Evolutionary conservation across 2,797 vertebrate species (phyloP).

Genomic region (Ceryle rudis): DNA sequence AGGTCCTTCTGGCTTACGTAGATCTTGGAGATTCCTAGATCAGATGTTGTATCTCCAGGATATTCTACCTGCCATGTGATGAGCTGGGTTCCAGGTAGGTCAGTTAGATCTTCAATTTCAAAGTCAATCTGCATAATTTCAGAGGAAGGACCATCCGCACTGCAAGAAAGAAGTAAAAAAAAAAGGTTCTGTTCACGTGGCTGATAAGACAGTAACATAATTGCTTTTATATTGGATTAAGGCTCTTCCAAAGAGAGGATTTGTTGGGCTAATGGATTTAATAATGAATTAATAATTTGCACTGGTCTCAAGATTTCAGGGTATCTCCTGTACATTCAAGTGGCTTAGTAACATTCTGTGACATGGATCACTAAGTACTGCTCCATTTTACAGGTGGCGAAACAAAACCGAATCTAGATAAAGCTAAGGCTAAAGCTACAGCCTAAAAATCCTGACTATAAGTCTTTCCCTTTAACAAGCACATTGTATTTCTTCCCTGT

Average conservation of each 20-base stretch:
- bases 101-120: slow-evolving; percentile 86
- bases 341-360: neutral
- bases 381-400: neutral
- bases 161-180: slow-evolving; percentile 32
- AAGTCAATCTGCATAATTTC: slow-evolving; percentile 95
- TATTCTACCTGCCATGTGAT: slow-evolving; percentile 93
- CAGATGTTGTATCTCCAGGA: slow-evolving; percentile 75
- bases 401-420: neutral
- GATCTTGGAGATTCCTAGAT: slow-evolving; percentile 90
- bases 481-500: neutral
- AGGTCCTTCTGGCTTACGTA: slow-evolving; percentile 90
- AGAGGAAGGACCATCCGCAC: slow-evolving; percentile 47
- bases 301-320: neutral
- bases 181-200: neutral
- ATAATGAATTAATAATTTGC: neutral
- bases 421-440: neutral
- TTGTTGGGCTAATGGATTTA: neutral
- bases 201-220: neutral
- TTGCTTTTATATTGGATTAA: slow-evolving; percentile 1
- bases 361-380: neutral
- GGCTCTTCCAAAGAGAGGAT: neutral
- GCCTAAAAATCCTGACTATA: accelerated
- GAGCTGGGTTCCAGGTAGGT: slow-evolving; percentile 86
- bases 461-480: neutral
- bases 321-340: neutral